Evolutionary conservation across 2,113 vertebrate genomes (phyloP), one percentile per base, ranked within the genome.

Genomic region (Aspidoscelis tigris): DNA sequence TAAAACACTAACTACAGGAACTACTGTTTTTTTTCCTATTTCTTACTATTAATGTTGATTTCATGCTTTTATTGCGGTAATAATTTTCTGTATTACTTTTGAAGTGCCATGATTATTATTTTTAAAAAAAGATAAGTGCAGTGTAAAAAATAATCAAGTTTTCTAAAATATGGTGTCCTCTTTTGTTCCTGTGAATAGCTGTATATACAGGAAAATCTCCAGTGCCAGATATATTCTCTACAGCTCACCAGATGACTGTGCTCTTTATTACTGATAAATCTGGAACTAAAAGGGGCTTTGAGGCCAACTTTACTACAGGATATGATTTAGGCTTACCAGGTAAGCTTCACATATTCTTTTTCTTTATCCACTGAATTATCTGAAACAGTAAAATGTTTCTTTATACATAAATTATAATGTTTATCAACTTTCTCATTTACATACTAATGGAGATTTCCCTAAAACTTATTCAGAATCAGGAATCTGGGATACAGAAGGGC

Each of bases 251-350:
- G 83, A 97, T 99, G 94, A 96, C 96, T 10, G 95, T 99, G 4
- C 92, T 96, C 91, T 91, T 99, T 33, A 90, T 84, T 61, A 96
- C 97, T 0, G 91, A 98, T 44, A 0, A 1, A 0, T 61, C 22
- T 0, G 14, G 7, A 44, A 65, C 88, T 0, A 69, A 53, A 2
- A 88, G 76, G 18, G 99, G 98, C 20, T 99, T 99, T 94, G 95
- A 89, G 75, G 99, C 98, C 55, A 99, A 98, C 87, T 99, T 99
- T 84, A 98, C 96, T 50, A 95, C 96, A 0, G 98, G 98, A 39
- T 93, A 97, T 65, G 12, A 84, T 21, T 94, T 99, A 65, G 97
- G 98, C 69, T 90, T 93, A 89, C 84, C 92, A 84, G 94, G 97
- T 97, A 80, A 91, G 90, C 64, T 55, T n/a, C 69, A 3, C 9